Percentiles rank a stretch among this genome's conserved stretches.
These are phyloP conservation scores for Platerodrilus igneus DNA, from an alignment of 2,888 invertebrate genomes.

Conservation along the genomic window DNA sequence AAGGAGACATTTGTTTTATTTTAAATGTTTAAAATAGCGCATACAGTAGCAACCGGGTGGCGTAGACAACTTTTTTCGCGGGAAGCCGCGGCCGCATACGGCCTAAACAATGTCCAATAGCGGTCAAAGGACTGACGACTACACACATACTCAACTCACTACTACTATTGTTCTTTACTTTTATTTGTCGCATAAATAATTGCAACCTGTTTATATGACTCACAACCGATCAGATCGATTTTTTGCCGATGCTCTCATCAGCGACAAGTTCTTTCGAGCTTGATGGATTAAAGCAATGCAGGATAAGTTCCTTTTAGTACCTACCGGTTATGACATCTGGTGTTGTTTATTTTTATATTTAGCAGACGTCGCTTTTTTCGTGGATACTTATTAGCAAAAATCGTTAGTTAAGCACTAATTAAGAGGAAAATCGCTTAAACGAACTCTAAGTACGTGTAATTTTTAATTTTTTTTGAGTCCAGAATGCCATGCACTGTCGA, in stretches of 20 bases:
- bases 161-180: conserved; percentile 48
- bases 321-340: conserved; percentile 37
- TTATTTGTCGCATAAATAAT: conserved; percentile 48
- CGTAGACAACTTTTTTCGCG: conserved; percentile 45
- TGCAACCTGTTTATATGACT: conserved; percentile 47
- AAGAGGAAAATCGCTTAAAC: too few relatives aligned
- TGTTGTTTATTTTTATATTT: too few relatives aligned
- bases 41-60: conserved; percentile 36
- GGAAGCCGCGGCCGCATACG: conserved; percentile 40
- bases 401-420: too few relatives aligned
- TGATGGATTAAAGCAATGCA: conserved; percentile 41
- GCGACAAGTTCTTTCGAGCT: conserved; percentile 36
- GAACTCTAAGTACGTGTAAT: too few relatives aligned
- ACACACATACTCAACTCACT: conserved; percentile 45
- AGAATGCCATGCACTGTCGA: too few relatives aligned
- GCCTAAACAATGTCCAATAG: conserved; percentile 43
- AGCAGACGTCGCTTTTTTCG: too few relatives aligned
- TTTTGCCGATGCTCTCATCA: conserved; percentile 36
- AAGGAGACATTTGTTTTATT: conserved; percentile 5
- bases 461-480: too few relatives aligned
- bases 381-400: too few relatives aligned
- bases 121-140: conserved; percentile 44
- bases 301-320: conserved; percentile 24
- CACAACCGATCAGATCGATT: conserved; percentile 43
- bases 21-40: conserved; percentile 14